Evolutionary conservation across 2,888 invertebrate species (phyloP).

Genomic region (Hedychridium roseum): DNA sequence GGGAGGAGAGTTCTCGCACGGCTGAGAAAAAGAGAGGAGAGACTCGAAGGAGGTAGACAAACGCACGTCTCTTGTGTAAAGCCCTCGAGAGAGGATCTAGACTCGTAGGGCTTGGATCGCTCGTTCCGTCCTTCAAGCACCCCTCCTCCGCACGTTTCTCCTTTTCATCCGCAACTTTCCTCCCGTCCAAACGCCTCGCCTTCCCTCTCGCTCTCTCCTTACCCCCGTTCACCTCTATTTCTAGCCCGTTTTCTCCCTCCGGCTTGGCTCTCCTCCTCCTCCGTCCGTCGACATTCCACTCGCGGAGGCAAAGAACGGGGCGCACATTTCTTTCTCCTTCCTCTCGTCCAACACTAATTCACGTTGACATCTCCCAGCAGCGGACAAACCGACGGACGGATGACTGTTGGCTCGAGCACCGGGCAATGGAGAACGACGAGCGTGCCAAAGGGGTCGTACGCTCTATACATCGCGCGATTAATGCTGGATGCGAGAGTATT

Average conservation of each 20-base stretch:
- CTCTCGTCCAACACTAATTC: slow-evolving; percentile 46
- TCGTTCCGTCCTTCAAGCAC: slow-evolving; percentile 5
- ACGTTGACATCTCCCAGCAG: slow-evolving; percentile 44
- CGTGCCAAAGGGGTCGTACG: no score
- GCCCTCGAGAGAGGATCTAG: slow-evolving; percentile 27
- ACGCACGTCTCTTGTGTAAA: slow-evolving; percentile 27
- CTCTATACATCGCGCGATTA: no score
- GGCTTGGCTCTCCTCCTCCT: slow-evolving; percentile 1
- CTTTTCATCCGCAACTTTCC: slow-evolving; percentile 1
- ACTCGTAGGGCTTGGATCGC: slow-evolving; percentile 26
- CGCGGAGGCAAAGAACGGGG: slow-evolving; percentile 44
- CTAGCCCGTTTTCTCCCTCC: background rate
- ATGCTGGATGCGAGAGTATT: no score
- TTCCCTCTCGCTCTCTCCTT: slow-evolving; percentile 4
- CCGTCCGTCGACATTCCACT: slow-evolving; percentile 31
- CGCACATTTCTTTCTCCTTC: slow-evolving; percentile 26
- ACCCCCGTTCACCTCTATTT: slow-evolving; percentile 3
- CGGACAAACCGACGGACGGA: slow-evolving; percentile 35
- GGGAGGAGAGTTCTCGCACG: background rate
- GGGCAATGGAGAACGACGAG: background rate
- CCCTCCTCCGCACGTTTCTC: background rate
- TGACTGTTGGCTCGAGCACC: slow-evolving; percentile 17
- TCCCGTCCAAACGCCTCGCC: background rate
- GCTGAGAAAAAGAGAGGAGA: slow-evolving; percentile 14
- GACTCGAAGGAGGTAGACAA: slow-evolving; percentile 35